Conservation (phyloP, 2,113 vertebrate genomes). For the Thalassarche chlororhynchos region DNA sequence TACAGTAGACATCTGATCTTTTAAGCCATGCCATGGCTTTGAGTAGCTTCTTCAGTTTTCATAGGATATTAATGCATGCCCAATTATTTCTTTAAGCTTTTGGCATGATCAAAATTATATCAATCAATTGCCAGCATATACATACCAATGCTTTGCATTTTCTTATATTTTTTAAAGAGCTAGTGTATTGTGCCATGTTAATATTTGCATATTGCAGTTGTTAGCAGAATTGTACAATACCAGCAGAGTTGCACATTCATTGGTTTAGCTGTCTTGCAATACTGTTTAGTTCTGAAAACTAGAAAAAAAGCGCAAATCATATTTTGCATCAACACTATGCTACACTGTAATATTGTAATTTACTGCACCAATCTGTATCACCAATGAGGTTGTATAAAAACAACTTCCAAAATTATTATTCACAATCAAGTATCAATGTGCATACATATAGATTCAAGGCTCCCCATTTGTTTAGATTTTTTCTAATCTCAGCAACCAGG, state of each 20-base stretch:
- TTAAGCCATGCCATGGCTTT: slow-evolving; percentile 46
- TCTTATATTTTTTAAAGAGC: slow-evolving; percentile 29
- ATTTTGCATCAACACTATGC: slow-evolving; percentile 66
- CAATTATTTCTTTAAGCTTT: slow-evolving; percentile 58
- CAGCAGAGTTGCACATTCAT: slow-evolving; percentile 69
- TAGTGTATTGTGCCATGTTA: slow-evolving; percentile 62
- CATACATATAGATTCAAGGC: slow-evolving; percentile 77
- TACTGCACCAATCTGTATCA: slow-evolving; percentile 68
- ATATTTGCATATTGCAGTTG: slow-evolving; percentile 66
- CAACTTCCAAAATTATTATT: slow-evolving; percentile 71
- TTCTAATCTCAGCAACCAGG: slow-evolving; percentile 31
- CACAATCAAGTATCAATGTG: slow-evolving; percentile 80
- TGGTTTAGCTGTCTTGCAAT: slow-evolving; percentile 73
- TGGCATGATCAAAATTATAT: slow-evolving; percentile 52
- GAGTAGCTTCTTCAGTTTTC: slow-evolving; percentile 21
- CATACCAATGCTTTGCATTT: slow-evolving; percentile 64
- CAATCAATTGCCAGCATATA: slow-evolving; percentile 60
- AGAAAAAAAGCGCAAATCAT: slow-evolving; percentile 62
- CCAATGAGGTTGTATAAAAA: slow-evolving; percentile 74
- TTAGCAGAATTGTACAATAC: slow-evolving; percentile 65
- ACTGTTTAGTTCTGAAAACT: slow-evolving; percentile 73
- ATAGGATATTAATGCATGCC: slow-evolving; percentile 59
- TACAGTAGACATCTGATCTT: slow-evolving; percentile 20
- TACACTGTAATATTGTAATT: slow-evolving; percentile 66
- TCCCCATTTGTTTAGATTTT: slow-evolving; percentile 74